Conservation (phyloP, 2,888 invertebrate species). For the Ashinkailepas kermadecensis region DNA sequence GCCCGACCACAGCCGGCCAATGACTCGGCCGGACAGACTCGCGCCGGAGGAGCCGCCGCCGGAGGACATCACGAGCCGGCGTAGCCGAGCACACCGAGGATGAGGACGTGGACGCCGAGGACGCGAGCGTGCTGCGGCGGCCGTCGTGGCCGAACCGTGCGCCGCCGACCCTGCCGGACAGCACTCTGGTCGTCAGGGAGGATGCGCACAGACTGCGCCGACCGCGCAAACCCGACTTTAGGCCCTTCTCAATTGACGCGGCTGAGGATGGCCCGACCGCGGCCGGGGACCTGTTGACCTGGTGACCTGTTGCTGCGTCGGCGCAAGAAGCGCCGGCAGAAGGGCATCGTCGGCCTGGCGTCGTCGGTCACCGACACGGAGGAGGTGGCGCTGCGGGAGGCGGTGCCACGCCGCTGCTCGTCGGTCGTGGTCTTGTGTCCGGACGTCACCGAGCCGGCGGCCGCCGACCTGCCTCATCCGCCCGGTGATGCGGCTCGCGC, state of each 20-base stretch:
- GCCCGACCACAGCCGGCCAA: too few species aligned
- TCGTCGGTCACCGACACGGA: not conserved
- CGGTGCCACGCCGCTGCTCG: not conserved
- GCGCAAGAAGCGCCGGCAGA: not conserved
- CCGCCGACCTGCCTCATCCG: not conserved
- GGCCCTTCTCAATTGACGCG: not conserved
- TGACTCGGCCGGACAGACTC: not conserved
- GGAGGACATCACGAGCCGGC: too few species aligned
- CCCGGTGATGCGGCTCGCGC: too few species aligned
- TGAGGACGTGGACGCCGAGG: not conserved
- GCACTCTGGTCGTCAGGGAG: constrained; percentile 1
- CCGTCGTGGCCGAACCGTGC: not conserved
- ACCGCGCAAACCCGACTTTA: not conserved
- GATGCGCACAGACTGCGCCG: not conserved
- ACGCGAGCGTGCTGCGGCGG: not conserved
- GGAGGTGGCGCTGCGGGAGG: not conserved
- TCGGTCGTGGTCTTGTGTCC: not conserved
- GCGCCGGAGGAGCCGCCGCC: not conserved
- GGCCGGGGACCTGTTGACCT: not conserved
- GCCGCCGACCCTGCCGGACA: not conserved
- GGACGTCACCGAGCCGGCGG: constrained; percentile 17
- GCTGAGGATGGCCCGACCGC: not conserved
- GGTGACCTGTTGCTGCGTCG: not conserved
- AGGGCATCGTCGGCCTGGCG: not conserved
- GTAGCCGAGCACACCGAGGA: not conserved